Evolutionary conservation across 2,113 vertebrate species (phyloP).

Genomic region (Carettochelys insculpta): DNA sequence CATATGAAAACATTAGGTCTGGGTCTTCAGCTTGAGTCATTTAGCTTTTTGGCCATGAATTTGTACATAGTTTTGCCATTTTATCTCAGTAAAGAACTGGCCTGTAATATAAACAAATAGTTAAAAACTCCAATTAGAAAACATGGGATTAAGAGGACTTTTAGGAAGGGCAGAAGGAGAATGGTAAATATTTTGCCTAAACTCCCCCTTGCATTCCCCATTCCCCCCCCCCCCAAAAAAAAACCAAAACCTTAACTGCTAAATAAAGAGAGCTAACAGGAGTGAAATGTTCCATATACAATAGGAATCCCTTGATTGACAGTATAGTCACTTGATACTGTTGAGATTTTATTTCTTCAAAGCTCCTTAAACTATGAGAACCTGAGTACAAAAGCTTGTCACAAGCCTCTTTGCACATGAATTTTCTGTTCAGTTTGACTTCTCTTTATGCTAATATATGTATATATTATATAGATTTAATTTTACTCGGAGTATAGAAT

Average conservation of each 20-base stretch:
- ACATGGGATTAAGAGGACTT: background rate
- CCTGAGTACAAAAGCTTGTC: background rate
- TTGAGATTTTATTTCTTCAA: background rate
- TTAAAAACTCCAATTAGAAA: background rate
- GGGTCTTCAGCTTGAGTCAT: background rate
- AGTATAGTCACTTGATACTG: background rate
- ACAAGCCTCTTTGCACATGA: background rate
- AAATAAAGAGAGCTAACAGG: background rate
- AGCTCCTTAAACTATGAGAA: background rate
- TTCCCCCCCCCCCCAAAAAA: background rate
- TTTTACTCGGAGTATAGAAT: background rate
- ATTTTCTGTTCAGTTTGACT: background rate
- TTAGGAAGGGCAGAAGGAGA: background rate
- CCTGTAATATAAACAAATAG: background rate
- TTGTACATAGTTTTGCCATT: background rate
- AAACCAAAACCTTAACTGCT: background rate
- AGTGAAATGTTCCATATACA: background rate
- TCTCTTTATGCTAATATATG: background rate
- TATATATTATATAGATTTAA: rapidly evolving
- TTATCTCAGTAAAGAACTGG: background rate
- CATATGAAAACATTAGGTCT: background rate
- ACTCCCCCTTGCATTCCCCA: no score
- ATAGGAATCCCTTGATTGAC: background rate
- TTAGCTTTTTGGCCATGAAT: background rate
- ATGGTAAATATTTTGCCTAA: background rate